Base-by-base conservation (phyloP, 2,888 invertebrate genomes). In the Orthosia gothica region DNA sequence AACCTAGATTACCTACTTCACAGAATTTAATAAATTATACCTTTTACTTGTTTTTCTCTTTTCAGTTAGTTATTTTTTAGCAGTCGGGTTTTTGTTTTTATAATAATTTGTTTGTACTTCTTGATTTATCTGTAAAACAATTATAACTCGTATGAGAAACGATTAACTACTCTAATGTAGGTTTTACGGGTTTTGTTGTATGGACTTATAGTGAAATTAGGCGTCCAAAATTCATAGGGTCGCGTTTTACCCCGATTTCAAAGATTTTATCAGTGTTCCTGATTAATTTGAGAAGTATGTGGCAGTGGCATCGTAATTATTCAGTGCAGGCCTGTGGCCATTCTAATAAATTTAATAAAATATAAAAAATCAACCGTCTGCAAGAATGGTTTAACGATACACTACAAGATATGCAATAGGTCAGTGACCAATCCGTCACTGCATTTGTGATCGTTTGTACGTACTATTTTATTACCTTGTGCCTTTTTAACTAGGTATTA, bases 381-480 rank as follows among this genome's bases (percentile, higher is more conserved):
- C 11, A 7, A 57, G 57, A 47, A 40, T 63, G 9, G 16, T 47
- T 57, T 52, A 32, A 52, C 47, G 57, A 55, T 45, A 32, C 18
- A 52, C 12, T 45, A 50, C 57, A 73, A 62, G 32, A 55, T 47
- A 11, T 47, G 64, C 32, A 73, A 79, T 32, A 77, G 45, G 16
- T 64, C 18, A 32, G 13, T 11, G 20, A 49, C 32, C 15, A n/a
- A 54, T 47, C n/a, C 26, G 20, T 32, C 32, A 32, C 32, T 23
- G 11, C 45, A 26, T 45, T 57, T 50, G 20, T n/a, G 26, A 40
- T 16, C 20, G 47, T 73, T 62, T 40, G 32, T 32, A 32, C 7
- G 7, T 73, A n/a, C 23, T 59, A 47, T 52, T 73, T 40, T 80
- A 65, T 61, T 47, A 62, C 20, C 26, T 16, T 49, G 23, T 40